Evolutionary conservation across 2,888 invertebrate species (phyloP).

Genomic region (Rhodophaea formosa): DNA sequence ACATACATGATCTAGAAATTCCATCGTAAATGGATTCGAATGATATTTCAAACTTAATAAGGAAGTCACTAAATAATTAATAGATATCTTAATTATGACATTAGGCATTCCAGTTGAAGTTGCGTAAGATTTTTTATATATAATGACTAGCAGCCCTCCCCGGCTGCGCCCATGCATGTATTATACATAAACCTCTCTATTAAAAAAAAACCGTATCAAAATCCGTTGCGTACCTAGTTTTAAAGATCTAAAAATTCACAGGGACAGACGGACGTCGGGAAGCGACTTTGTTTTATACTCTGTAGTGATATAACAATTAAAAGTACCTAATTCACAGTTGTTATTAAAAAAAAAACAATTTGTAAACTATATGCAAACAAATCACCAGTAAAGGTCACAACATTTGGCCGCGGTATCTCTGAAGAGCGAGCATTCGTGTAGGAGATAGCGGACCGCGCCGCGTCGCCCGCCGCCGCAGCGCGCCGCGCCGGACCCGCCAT

Average conservation of each 20-base stretch:
- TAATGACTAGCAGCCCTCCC: too few relatives aligned
- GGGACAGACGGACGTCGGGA: too few relatives aligned
- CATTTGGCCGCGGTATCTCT: constrained; percentile 68
- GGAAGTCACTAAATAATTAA: background rate
- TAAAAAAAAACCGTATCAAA: too few relatives aligned
- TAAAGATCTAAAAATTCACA: too few relatives aligned
- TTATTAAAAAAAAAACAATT: constrained; percentile 6
- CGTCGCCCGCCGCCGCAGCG: constrained; percentile 32
- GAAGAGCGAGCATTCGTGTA: constrained; percentile 72
- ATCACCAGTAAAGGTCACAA: constrained; percentile 50
- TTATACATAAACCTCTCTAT: too few relatives aligned
- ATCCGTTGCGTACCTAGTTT: too few relatives aligned
- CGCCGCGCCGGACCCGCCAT: constrained; percentile 34
- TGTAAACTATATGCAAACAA: constrained; percentile 10
- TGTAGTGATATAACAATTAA: background rate
- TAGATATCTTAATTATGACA: background rate
- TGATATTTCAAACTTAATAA: constrained; percentile 35
- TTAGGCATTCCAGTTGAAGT: background rate
- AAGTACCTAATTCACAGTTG: background rate
- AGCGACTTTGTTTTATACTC: too few relatives aligned
- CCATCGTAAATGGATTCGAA: constrained; percentile 35
- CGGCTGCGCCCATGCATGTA: too few relatives aligned
- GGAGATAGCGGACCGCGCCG: constrained; percentile 50
- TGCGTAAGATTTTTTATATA: background rate
- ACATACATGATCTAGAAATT: constrained; percentile 33